Percentiles rank a stretch among this genome's conserved stretches.
Evolutionary conservation across 2,113 vertebrate genomes (phyloP).

Genomic region (Montifringilla adamsi): DNA sequence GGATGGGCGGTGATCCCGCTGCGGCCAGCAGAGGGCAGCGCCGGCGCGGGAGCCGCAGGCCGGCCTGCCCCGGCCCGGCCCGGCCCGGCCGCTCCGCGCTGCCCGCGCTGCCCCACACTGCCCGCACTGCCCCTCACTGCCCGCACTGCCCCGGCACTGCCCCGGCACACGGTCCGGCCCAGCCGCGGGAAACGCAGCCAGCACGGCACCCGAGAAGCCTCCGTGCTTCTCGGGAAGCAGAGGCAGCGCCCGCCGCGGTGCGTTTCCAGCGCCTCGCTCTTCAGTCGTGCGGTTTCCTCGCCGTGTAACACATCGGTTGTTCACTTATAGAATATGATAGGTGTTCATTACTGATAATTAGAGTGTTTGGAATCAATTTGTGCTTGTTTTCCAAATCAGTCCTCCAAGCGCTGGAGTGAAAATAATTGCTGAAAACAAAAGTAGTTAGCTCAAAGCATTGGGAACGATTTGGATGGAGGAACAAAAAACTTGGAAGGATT

Average conservation of each 20-base stretch:
- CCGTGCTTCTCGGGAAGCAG: not conserved
- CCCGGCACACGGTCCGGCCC: not conserved
- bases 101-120: not conserved
- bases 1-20: not conserved
- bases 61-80: not conserved
- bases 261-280: not conserved
- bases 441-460: not conserved
- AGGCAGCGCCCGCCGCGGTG: fast-evolving
- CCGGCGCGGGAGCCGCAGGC: not conserved
- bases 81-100: not conserved
- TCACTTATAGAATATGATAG: conserved; percentile 41
- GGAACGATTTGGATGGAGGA: not conserved
- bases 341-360: conserved; percentile 67
- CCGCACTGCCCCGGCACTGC: too few species aligned
- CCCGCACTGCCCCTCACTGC: not conserved
- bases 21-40: not conserved
- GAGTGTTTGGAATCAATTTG: conserved; percentile 60
- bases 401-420: conserved; percentile 39
- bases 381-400: conserved; percentile 58
- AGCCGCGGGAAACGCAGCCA: not conserved
- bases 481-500: not conserved
- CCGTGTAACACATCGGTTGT: conserved; percentile 16
- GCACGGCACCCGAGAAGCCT: not conserved
- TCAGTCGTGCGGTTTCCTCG: not conserved
- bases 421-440: conserved; percentile 60